A percentile compares a stretch with the other conserved stretches of the same genome.
These are phyloP conservation scores for Thunnus albacares DNA, from an alignment of 2,797 vertebrate species.

Conservation along the genomic window DNA sequence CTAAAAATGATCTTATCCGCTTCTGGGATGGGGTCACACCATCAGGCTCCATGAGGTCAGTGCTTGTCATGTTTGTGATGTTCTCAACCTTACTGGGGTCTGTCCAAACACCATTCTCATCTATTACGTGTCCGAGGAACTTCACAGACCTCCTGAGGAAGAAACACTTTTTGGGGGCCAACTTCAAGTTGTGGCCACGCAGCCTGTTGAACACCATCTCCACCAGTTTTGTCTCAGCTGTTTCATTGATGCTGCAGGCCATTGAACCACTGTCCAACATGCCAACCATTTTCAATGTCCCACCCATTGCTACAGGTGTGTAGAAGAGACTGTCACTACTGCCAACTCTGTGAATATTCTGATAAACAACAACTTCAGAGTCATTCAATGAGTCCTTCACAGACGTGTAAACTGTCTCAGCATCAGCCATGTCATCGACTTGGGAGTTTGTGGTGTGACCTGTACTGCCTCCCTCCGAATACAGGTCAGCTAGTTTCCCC, in stretches of 20 bases:
- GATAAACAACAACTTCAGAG: constrained; percentile 10
- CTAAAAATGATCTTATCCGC: neutral
- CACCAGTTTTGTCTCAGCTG: constrained; percentile 1
- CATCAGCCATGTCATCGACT: constrained; percentile 10
- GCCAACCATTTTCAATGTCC: neutral
- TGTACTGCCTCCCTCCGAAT: constrained; percentile 27
- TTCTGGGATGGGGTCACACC: constrained; percentile 17
- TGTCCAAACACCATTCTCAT: constrained; percentile 11
- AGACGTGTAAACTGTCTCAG: constrained; percentile 12
- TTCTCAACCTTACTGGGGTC: constrained; percentile 28
- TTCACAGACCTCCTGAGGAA: constrained; percentile 35
- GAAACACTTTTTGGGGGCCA: constrained; percentile 43
- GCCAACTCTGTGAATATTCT: constrained; percentile 29
- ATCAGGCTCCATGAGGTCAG: constrained; percentile 40
- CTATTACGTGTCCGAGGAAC: constrained; percentile 34
- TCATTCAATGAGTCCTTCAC: neutral
- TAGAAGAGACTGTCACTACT: constrained; percentile 36
- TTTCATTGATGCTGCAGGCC: constrained; percentile 23
- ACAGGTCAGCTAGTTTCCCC: constrained; percentile 36
- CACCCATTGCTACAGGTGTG: neutral
- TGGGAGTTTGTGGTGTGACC: constrained; percentile 18
- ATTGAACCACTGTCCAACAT: constrained; percentile 49
- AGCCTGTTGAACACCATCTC: constrained; percentile 33
- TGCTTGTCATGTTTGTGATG: neutral
- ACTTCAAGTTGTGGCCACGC: constrained; percentile 24